A percentile compares a stretch with the other conserved stretches of the same genome.
Conservation (phyloP, 2,888 invertebrate genomes). For the Periphyllus acericola region DNA sequence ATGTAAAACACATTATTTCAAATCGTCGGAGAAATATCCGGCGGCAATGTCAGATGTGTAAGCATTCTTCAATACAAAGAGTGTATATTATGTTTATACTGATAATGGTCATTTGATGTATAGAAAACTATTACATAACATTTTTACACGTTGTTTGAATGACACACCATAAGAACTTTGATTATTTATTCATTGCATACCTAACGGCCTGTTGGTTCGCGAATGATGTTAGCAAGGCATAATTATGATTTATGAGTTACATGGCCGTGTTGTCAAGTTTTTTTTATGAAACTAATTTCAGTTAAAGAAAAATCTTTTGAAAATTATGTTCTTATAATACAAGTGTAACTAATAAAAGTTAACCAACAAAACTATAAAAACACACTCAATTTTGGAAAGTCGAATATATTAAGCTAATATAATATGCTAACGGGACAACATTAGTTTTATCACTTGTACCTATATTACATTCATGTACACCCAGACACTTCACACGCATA, state of each 20-base stretch:
- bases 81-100: neutral
- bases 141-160: slow-evolving; percentile 13
- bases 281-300: neutral
- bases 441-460: neutral
- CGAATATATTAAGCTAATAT: neutral
- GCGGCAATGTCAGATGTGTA: slow-evolving; percentile 26
- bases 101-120: slow-evolving; percentile 28
- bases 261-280: neutral
- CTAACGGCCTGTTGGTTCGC: neutral
- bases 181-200: slow-evolving; percentile 20
- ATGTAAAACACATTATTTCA: slow-evolving; percentile 43
- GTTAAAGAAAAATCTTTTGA: neutral
- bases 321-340: neutral
- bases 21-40: slow-evolving; percentile 21
- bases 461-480: too few relatives aligned
- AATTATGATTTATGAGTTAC: neutral
- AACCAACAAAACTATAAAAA: neutral
- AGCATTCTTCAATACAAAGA: neutral
- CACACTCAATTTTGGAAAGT: neutral
- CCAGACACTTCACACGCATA: too few relatives aligned
- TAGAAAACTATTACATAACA: slow-evolving; percentile 17
- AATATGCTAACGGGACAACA: neutral
- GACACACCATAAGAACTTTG: slow-evolving; percentile 1
- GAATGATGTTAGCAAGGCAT: neutral
- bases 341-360: neutral